Conservation (phyloP, 1,140 invertebrate species). For the Danaus plexippus region DNA sequence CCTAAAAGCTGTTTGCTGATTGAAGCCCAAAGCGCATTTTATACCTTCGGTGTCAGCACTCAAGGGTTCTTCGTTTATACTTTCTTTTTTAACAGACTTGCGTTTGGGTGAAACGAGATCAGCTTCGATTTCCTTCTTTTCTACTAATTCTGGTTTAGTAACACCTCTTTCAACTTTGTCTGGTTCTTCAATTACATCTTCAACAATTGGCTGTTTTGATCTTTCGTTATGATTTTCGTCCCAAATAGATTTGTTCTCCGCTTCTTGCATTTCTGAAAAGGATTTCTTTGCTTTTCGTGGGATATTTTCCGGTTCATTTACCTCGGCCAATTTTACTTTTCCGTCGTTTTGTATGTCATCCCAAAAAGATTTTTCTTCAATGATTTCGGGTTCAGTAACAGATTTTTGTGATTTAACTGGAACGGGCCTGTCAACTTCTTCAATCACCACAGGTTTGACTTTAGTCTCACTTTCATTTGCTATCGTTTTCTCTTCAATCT, state of each 20-base stretch:
- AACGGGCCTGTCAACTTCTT: conserved; percentile 28
- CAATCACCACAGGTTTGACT: conserved; percentile 23
- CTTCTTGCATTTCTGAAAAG: conserved; percentile 42
- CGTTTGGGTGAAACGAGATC: conserved; percentile 70
- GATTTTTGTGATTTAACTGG: conserved; percentile 33
- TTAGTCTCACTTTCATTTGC: conserved; percentile 30
- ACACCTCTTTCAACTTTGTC: conserved; percentile 33
- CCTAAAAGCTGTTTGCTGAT: conserved; percentile 58
- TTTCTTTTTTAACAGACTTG: conserved; percentile 60
- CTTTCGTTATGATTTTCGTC: conserved; percentile 58
- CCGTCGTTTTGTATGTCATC: conserved; percentile 39
- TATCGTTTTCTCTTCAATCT: conserved; percentile 43
- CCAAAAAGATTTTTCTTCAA: conserved; percentile 60
- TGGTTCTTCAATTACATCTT: conserved; percentile 37
- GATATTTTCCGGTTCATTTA: conserved; percentile 31
- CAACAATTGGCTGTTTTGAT: conserved; percentile 39
- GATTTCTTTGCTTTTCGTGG: conserved; percentile 36
- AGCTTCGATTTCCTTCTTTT: conserved; percentile 52
- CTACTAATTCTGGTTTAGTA: conserved; percentile 51
- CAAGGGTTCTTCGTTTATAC: conserved; percentile 53
- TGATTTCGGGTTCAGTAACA: conserved; percentile 39
- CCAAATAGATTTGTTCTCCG: conserved; percentile 41
- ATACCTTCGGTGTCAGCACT: conserved; percentile 69
- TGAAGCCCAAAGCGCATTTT: conserved; percentile 59
- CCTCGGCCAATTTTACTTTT: conserved; percentile 32